Percentiles rank a stretch among this genome's conserved stretches.
phyloP scores from a whole-genome alignment of 2,888 invertebrate species.

The Acrobasis suavella region DNA sequence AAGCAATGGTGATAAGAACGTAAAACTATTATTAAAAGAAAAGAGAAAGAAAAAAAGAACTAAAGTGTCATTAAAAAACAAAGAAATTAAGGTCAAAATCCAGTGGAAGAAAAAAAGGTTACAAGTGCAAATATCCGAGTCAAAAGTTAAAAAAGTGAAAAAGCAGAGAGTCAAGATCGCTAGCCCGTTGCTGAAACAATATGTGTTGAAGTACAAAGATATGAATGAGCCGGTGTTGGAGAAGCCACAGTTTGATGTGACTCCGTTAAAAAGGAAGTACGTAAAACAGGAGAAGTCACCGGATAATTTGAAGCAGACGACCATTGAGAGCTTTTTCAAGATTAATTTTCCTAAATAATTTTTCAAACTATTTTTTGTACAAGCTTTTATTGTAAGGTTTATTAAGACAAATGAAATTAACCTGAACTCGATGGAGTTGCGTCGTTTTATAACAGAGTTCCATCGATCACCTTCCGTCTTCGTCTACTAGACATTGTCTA shows the following conservation, averaged over 20 bases:
- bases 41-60: slow-evolving; percentile 28
- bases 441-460: too few species aligned
- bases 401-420: too few species aligned
- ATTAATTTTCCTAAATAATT: slow-evolving; percentile 1
- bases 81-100: slow-evolving; percentile 56
- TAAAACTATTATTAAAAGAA: slow-evolving; percentile 25
- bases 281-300: slow-evolving; percentile 46
- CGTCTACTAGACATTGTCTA: too few species aligned
- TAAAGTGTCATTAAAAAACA: slow-evolving; percentile 39
- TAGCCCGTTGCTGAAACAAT: slow-evolving; percentile 49
- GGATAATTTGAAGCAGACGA: slow-evolving; percentile 62
- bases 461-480: too few species aligned
- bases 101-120: slow-evolving; percentile 49
- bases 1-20: slow-evolving; percentile 3
- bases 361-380: too few species aligned
- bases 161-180: slow-evolving; percentile 26
- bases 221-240: slow-evolving; percentile 34
- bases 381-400: too few species aligned
- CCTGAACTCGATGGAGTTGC: too few species aligned
- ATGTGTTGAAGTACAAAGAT: slow-evolving; percentile 49
- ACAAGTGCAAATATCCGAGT: slow-evolving; percentile 48
- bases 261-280: slow-evolving; percentile 48
- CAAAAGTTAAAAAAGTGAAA: slow-evolving; percentile 29
- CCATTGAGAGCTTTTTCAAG: slow-evolving; percentile 62
- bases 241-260: slow-evolving; percentile 46